phyloP scores from a whole-genome alignment of 2,888 invertebrate species.

The Hypomecis punctinalis region DNA sequence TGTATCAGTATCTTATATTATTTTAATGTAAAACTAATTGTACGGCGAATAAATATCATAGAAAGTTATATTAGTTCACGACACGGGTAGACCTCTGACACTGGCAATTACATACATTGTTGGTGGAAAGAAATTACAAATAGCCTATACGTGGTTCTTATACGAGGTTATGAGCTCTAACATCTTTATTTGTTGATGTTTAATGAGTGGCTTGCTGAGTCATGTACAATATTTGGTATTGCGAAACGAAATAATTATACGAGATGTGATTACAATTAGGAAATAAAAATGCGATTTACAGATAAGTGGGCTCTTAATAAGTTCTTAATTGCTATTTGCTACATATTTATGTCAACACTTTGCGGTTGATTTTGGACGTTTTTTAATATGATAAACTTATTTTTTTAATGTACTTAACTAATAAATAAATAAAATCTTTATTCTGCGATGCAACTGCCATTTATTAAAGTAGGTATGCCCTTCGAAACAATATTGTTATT shows the following conservation, averaged over 20 bases:
- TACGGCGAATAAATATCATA: constrained; percentile 40
- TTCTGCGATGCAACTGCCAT: no score
- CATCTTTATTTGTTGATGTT: constrained; percentile 51
- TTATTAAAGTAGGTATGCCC: no score
- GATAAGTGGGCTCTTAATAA: not conserved
- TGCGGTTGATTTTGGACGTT: no score
- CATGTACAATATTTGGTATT: constrained; percentile 36
- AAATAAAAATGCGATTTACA: not conserved
- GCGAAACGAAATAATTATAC: constrained; percentile 4
- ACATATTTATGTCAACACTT: no score
- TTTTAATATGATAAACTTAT: no score
- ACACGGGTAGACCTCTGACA: constrained; percentile 61
- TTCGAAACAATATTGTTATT: no score
- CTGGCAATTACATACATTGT: constrained; percentile 68
- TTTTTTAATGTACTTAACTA: no score
- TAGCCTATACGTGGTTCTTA: constrained; percentile 27
- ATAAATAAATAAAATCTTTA: no score
- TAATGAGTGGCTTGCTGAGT: constrained; percentile 46
- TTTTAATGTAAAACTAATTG: constrained; percentile 49
- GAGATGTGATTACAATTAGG: not conserved
- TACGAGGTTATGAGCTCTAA: constrained; percentile 42
- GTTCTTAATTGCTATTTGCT: no score
- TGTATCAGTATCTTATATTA: constrained; percentile 39
- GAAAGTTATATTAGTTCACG: constrained; percentile 46
- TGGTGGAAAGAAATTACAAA: constrained; percentile 50